Evolutionary conservation across 2,113 vertebrate species (phyloP).

Genomic region (Puntigrus tetrazona): DNA sequence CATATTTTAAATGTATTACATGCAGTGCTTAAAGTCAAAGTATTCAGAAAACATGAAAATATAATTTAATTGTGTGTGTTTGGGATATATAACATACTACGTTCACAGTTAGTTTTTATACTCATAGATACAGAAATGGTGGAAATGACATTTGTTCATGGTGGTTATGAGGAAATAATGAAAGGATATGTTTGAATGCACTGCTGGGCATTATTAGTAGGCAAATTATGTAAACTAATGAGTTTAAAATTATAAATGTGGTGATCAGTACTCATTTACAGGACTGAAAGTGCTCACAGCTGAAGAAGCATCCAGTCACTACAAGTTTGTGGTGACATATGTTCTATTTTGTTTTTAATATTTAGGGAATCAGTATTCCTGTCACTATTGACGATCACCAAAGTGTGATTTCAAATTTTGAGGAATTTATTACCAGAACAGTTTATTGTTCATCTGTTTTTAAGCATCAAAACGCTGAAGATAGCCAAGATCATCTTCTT

Average conservation of each 20-base stretch:
- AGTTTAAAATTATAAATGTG: background rate
- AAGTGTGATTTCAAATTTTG: background rate
- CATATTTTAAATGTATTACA: no score
- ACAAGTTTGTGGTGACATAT: background rate
- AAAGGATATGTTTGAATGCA: background rate
- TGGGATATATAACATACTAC: background rate
- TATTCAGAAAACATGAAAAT: no score
- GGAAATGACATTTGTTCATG: background rate
- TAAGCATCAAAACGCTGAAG: background rate
- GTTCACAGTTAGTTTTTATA: no score
- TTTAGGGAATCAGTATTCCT: background rate
- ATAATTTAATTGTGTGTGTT: background rate
- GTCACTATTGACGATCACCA: background rate
- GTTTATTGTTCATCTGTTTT: conserved; percentile 3
- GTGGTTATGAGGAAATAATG: background rate
- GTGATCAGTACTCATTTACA: background rate
- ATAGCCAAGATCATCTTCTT: background rate
- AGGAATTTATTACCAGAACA: background rate
- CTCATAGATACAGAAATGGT: no score
- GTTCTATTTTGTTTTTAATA: background rate
- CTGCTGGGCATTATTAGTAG: background rate
- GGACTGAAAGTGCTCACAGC: background rate
- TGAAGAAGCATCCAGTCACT: background rate
- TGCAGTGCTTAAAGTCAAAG: no score
- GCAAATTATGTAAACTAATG: background rate